Evolutionary conservation across 1,140 invertebrate species (phyloP).

Genomic region (Adelges cooleyi): DNA sequence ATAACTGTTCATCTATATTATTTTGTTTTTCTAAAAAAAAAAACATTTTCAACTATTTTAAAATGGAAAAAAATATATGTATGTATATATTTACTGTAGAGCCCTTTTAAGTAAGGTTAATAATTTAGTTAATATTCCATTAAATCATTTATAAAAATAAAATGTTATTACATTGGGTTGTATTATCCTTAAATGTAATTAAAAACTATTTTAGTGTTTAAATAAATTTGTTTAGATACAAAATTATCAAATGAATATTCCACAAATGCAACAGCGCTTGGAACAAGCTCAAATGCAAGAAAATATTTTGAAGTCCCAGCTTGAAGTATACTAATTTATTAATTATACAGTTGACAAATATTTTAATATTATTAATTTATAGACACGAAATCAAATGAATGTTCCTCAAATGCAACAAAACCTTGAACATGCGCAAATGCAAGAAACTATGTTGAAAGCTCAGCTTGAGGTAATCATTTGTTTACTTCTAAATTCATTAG

Average conservation of each 20-base stretch:
- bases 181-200: too few relatives aligned
- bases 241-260: constrained; percentile 46
- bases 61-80: too few relatives aligned
- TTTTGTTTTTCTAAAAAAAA: too few relatives aligned
- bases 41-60: too few relatives aligned
- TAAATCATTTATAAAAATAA: too few relatives aligned
- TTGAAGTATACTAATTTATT: constrained; percentile 44
- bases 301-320: constrained; percentile 58
- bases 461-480: constrained; percentile 49
- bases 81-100: too few relatives aligned
- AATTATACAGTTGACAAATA: background rate
- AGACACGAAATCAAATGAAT: constrained; percentile 23
- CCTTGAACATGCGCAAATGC: constrained; percentile 62
- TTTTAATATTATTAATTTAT: background rate
- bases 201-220: too few relatives aligned
- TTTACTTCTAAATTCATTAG: too few relatives aligned
- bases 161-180: too few relatives aligned
- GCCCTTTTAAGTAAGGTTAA: too few relatives aligned
- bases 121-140: too few relatives aligned
- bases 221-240: constrained; percentile 43
- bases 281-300: constrained; percentile 68
- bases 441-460: constrained; percentile 63
- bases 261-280: constrained; percentile 56
- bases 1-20: too few relatives aligned
- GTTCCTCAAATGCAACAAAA: constrained; percentile 53